Conservation (phyloP, 2,113 vertebrate species). For the Anolis sagrei region DNA sequence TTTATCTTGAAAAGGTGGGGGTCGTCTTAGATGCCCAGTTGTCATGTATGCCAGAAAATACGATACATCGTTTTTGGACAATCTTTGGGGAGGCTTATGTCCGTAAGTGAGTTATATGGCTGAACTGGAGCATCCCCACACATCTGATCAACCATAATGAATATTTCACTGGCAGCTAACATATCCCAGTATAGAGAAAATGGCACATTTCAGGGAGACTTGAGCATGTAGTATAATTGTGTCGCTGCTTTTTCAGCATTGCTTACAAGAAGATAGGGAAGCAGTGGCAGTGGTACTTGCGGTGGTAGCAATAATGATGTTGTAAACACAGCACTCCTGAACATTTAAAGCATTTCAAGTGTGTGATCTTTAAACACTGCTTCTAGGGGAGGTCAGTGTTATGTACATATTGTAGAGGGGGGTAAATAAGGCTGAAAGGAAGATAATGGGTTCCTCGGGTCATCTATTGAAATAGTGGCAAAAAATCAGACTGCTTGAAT, state of each 20-base stretch:
- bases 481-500: background rate
- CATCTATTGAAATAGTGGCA: background rate
- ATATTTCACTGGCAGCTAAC: background rate
- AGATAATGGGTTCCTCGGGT: background rate
- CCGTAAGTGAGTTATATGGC: background rate
- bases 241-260: background rate
- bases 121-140: background rate
- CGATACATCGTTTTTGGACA: background rate
- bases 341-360: background rate
- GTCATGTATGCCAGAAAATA: too few species aligned
- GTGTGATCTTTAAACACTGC: background rate
- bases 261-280: background rate
- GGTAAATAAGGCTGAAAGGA: background rate
- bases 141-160: background rate
- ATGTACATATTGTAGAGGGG: background rate
- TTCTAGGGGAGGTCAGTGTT: background rate
- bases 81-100: background rate
- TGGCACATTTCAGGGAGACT: background rate
- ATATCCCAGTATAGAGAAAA: background rate
- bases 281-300: background rate
- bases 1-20: too few species aligned
- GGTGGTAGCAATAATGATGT: background rate
- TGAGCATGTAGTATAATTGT: background rate
- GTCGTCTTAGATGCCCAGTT: too few species aligned
- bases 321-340: background rate